phyloP scores from a whole-genome alignment of 1,140 invertebrate genomes.

The Euglossa dilemma region DNA sequence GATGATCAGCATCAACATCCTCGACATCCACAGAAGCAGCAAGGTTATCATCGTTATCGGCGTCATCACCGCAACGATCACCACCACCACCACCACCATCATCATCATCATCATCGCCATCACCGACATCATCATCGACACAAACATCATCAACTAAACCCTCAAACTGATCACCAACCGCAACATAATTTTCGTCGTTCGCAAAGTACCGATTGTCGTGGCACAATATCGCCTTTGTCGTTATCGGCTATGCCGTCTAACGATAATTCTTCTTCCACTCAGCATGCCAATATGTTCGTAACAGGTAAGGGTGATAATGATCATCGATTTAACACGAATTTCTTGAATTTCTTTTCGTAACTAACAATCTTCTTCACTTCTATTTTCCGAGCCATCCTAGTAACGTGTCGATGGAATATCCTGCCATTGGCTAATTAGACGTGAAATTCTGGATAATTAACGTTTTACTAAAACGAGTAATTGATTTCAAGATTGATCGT shows the following conservation, averaged over 20 bases:
- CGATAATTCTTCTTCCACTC: conserved; percentile 1
- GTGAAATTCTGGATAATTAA: not conserved
- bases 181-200: not conserved
- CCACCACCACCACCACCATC: conserved; percentile 21
- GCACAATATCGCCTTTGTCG: not conserved
- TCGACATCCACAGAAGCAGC: conserved; percentile 33
- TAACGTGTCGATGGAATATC: not conserved
- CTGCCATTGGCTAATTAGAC: not conserved
- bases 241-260: not conserved
- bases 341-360: not conserved
- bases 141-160: not conserved
- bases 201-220: conserved; percentile 4
- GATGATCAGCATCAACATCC: conserved; percentile 23
- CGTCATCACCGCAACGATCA: conserved; percentile 46
- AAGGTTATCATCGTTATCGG: conserved; percentile 56
- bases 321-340: not conserved
- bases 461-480: not conserved
- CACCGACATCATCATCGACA: conserved; percentile 14
- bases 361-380: not conserved
- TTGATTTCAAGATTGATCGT: conserved; percentile 1
- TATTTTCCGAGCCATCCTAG: too few relatives aligned
- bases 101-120: not conserved
- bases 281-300: conserved; percentile 47
- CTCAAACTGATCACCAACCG: not conserved
- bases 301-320: conserved; percentile 60